Evolutionary conservation across 1,140 invertebrate species (phyloP).

Genomic region (Vollenhovia emeryi): DNA sequence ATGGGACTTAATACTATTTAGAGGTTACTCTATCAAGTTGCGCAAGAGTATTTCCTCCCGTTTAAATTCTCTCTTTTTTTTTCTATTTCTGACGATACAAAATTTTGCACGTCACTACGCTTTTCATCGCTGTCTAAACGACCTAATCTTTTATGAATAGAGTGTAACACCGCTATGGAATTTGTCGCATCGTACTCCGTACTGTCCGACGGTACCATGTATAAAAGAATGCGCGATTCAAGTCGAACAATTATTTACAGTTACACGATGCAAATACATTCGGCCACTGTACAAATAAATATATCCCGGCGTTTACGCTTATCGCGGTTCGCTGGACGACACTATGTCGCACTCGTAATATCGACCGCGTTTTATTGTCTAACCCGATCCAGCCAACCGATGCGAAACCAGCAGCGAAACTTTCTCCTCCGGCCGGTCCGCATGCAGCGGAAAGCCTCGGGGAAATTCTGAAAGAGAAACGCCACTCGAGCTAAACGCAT

Average conservation of each 20-base stretch:
- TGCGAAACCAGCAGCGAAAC: slow-evolving; percentile 35
- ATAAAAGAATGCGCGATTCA: neutral
- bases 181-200: neutral
- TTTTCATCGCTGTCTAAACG: neutral
- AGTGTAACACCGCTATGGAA: neutral
- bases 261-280: neutral
- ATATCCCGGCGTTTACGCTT: slow-evolving; percentile 26
- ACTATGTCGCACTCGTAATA: slow-evolving; percentile 46
- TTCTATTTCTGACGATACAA: neutral
- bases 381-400: neutral
- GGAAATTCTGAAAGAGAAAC: slow-evolving; percentile 45
- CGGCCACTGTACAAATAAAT: neutral
- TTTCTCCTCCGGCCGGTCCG: neutral
- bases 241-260: neutral
- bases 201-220: neutral
- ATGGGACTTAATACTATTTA: slow-evolving; percentile 2
- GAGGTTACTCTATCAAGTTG: neutral
- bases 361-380: slow-evolving; percentile 51
- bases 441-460: slow-evolving; percentile 5
- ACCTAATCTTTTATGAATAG: neutral
- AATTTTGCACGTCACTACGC: neutral
- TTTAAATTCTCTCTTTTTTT: neutral
- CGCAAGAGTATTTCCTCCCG: neutral
- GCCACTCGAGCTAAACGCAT: slow-evolving; percentile 58
- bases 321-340: slow-evolving; percentile 16